Evolutionary conservation across 2,113 vertebrate species (phyloP).

Genomic region (Channa argus): DNA sequence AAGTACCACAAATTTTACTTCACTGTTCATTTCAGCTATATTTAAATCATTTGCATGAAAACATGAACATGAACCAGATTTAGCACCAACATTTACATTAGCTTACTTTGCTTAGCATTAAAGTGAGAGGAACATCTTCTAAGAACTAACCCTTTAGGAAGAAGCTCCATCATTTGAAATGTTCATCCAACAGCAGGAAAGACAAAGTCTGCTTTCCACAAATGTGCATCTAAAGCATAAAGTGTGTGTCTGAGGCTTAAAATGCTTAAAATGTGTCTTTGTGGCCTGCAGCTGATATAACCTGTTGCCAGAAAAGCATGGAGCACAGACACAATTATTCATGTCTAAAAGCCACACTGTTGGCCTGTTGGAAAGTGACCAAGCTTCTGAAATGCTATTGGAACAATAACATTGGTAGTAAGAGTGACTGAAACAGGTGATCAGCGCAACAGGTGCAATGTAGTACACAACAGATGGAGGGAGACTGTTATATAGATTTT

Average conservation of each 20-base stretch:
- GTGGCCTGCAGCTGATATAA: neutral
- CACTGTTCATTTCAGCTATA: neutral
- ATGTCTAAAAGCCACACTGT: neutral
- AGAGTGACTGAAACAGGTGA: neutral
- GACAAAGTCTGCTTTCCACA: neutral
- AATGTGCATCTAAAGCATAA: neutral
- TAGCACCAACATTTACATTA: too few relatives aligned
- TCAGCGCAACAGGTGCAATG: neutral
- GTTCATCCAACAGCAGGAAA: neutral
- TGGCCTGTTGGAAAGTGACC: neutral
- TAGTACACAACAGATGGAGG: neutral
- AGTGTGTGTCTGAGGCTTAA: neutral
- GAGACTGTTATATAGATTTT: neutral
- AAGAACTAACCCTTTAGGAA: neutral
- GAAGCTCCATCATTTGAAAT: neutral
- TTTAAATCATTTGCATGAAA: conserved; percentile 12
- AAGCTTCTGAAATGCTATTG: neutral
- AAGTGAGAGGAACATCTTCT: conserved; percentile 1
- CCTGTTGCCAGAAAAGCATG: neutral
- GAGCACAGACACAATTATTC: neutral
- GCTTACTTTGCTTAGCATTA: too few relatives aligned
- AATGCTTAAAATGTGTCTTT: neutral
- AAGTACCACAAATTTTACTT: neutral
- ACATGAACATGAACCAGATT: neutral
- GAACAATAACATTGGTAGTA: neutral